Evolutionary conservation across 2,888 invertebrate species (phyloP).

Genomic region (Agrilus mali): DNA sequence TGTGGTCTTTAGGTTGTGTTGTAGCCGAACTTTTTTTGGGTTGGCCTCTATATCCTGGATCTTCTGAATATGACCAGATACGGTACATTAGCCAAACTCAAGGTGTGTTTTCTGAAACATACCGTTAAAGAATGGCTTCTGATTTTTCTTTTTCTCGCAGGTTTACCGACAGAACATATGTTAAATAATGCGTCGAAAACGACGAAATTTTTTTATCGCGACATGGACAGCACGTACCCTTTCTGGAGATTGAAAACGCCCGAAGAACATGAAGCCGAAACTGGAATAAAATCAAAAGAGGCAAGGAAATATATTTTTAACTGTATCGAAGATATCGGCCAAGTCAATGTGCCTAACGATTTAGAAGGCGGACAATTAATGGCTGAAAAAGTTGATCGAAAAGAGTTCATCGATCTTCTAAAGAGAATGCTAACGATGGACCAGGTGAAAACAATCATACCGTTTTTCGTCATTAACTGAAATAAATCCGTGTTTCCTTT

Average conservation of each 20-base stretch:
- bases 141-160: constrained; percentile 33
- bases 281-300: constrained; percentile 97
- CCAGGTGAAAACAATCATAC: constrained; percentile 50
- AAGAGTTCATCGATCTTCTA: constrained; percentile 94
- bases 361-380: constrained; percentile 91
- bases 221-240: constrained; percentile 83
- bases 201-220: constrained; percentile 93
- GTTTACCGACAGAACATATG: constrained; percentile 96
- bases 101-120: constrained; percentile 21
- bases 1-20: constrained; percentile 99
- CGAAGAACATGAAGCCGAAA: constrained; percentile 96
- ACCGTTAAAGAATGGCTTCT: not conserved
- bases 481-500: constrained; percentile 7
- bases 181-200: constrained; percentile 95
- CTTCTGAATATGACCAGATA: constrained; percentile 98
- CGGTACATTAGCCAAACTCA: constrained; percentile 68
- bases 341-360: constrained; percentile 94
- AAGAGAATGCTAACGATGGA: constrained; percentile 99
- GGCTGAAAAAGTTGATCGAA: constrained; percentile 93
- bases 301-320: constrained; percentile 99
- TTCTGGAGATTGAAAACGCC: constrained; percentile 87
- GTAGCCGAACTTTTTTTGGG: constrained; percentile 98
- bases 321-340: constrained; percentile 96
- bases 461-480: constrained; percentile 4
- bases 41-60: constrained; percentile 98